Evolutionary conservation across 2,797 vertebrate genomes (phyloP), one percentile per base, ranked within the genome.

Genomic region (Pyrocephalus nanus): DNA sequence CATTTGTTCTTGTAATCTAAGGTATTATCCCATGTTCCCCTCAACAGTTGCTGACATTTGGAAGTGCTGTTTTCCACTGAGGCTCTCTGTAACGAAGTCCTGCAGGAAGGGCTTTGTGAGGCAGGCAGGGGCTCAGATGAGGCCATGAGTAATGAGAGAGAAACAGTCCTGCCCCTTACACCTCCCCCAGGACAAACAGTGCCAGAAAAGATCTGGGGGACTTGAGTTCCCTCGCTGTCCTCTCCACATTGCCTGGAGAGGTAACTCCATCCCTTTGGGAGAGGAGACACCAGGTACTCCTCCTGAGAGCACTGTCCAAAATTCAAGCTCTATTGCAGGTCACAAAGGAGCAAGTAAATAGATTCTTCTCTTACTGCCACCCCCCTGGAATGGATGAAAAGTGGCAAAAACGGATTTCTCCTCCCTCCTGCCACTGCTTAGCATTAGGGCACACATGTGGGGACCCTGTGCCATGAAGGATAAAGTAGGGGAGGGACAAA

Each of bases 381-480:
- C 12, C 3, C 38, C 14, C n/a, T n/a, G 55, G 34, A 61, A 11
- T 8, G 25, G 15, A 51, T 91, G 47, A 15, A 20, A 86, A 93
- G 36, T 21, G 14, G 25, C 72, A 42, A n/a, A 6, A 13, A 8
- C 20, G 18, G 23, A 53, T 86, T 69, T 84, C 18, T 45, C 78
- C 47, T 42, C 78, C 47, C 36, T 73, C 23, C 57, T 75, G 9
- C 23, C 29, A 15, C 51, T 38, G 40, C 67, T 85, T 64, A 57
- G 26, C 23, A 43, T 50, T 43, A 36, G 27, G 19, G 15, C 27
- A 43, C 0, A 0, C 10, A 5, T 1, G 1, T 62, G 25, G 50
- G 36, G 19, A 42, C 22, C 4, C 17, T 53, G 6, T 38, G 30
- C n/a, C 4, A 2, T 43, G 40, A 80, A 77, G 45, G 45, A n/a